Evolutionary conservation across 2,113 vertebrate species (phyloP).

Genomic region (Misgurnus mizolepis): DNA sequence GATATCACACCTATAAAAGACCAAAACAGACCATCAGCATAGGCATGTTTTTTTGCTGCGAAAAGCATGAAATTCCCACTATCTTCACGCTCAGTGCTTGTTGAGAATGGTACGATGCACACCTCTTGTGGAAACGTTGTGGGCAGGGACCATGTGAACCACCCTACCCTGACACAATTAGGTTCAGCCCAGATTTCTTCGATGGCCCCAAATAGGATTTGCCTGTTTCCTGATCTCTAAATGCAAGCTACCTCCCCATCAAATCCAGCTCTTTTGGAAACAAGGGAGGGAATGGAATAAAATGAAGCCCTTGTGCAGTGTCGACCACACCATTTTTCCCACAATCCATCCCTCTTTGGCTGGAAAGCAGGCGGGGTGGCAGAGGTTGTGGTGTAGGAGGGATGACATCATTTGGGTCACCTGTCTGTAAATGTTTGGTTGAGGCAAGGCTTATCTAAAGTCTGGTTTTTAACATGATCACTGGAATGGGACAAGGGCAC

Average conservation of each 20-base stretch:
- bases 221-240: slow-evolving; percentile 66
- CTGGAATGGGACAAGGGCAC: slow-evolving; percentile 55
- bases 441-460: slow-evolving; percentile 52
- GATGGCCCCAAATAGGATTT: slow-evolving; percentile 64
- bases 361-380: slow-evolving; percentile 46
- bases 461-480: slow-evolving; percentile 60
- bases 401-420: slow-evolving; percentile 68
- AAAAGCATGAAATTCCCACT: neutral
- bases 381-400: slow-evolving; percentile 45
- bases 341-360: slow-evolving; percentile 54
- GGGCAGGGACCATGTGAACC: slow-evolving; percentile 52
- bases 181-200: slow-evolving; percentile 55
- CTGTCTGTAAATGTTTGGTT: slow-evolving; percentile 65
- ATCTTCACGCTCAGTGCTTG: neutral
- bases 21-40: neutral
- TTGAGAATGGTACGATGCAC: slow-evolving; percentile 21
- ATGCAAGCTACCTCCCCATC: slow-evolving; percentile 52
- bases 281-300: slow-evolving; percentile 65
- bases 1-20: neutral
- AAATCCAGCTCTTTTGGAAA: slow-evolving; percentile 60
- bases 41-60: neutral
- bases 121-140: slow-evolving; percentile 47
- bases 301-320: slow-evolving; percentile 55
- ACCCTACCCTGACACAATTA: slow-evolving; percentile 56
- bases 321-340: slow-evolving; percentile 55